Evolutionary conservation across 1,140 invertebrate species (phyloP).

Genomic region (Drosophila willistoni): DNA sequence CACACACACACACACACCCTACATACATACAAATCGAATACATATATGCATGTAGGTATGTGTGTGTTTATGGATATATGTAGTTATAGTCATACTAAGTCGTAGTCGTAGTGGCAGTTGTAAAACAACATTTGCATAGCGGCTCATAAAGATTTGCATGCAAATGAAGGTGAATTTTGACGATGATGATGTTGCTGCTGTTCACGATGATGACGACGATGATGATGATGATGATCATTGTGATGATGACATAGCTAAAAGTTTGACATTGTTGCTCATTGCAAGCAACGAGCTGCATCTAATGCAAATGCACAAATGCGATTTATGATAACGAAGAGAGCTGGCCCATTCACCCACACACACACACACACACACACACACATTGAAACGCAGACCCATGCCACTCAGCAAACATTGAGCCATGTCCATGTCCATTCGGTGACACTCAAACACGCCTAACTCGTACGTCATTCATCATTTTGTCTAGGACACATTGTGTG

Average conservation of each 20-base stretch:
- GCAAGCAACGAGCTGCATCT: conserved; percentile 67
- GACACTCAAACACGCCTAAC: conserved; percentile 16
- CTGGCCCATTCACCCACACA: background rate
- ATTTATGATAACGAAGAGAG: conserved; percentile 65
- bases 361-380: too few species aligned
- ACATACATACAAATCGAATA: background rate
- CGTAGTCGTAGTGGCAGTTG: conserved; percentile 37
- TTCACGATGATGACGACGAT: background rate
- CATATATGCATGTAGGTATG: background rate
- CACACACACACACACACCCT: background rate
- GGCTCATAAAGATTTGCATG: conserved; percentile 63
- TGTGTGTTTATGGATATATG: conserved; percentile 6
- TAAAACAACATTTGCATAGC: conserved; percentile 72
- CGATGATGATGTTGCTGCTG: conserved; percentile 20
- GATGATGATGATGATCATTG: conserved; percentile 14
- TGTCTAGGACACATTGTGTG: conserved; percentile 51
- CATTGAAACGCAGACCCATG: background rate
- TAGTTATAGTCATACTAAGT: conserved; percentile 25
- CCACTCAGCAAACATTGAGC: conserved; percentile 32
- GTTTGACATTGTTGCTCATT: conserved; percentile 76
- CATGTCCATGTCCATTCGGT: conserved; percentile 41
- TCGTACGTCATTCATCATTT: conserved; percentile 58
- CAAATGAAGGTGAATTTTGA: conserved; percentile 10
- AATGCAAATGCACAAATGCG: conserved; percentile 80
- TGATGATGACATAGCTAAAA: conserved; percentile 41